These are phyloP conservation scores for Strix uralensis DNA, from an alignment of 2,113 vertebrate genomes.

Conservation along the genomic window DNA sequence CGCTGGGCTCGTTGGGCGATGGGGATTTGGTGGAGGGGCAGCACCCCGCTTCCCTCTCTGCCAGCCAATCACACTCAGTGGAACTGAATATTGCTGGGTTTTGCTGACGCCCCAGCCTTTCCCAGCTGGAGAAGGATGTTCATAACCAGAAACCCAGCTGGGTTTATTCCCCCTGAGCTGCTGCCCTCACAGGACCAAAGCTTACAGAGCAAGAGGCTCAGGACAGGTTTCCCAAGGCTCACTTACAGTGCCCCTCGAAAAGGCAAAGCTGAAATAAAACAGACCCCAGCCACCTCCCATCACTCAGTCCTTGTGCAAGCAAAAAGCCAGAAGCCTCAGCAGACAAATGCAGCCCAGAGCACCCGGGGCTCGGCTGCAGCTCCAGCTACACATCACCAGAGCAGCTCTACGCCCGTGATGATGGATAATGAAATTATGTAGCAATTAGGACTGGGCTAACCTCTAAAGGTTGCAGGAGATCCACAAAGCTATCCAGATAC, in stretches of 20 bases:
- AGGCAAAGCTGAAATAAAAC: background rate
- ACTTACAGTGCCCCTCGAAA: background rate
- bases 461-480: background rate
- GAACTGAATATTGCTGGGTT: background rate
- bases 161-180: background rate
- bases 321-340: background rate
- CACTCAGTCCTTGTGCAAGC: background rate
- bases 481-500: background rate
- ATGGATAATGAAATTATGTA: background rate
- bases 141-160: background rate
- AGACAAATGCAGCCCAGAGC: background rate
- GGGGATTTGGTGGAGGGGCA: too few species aligned
- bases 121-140: background rate
- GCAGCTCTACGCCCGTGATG: background rate
- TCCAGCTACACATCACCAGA: background rate
- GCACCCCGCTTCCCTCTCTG: background rate
- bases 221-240: background rate
- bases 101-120: background rate
- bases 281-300: background rate
- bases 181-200: background rate
- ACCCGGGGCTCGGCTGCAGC: background rate
- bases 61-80: accelerated
- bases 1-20: too few species aligned
- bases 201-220: background rate
- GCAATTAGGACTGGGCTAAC: background rate